phyloP scores from a whole-genome alignment of 2,113 vertebrate species.

The Calidris pygmaea region DNA sequence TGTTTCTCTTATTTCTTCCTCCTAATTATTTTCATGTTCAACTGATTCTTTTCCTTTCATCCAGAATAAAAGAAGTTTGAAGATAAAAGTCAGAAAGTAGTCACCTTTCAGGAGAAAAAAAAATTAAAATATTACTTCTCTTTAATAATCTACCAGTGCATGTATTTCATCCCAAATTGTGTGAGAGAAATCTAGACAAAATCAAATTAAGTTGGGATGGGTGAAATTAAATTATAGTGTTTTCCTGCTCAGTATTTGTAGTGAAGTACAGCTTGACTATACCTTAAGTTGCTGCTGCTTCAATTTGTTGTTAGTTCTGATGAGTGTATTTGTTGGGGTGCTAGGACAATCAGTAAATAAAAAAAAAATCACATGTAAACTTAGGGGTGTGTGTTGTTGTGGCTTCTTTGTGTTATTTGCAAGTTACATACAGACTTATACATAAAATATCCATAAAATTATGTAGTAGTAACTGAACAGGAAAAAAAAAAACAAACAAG shows the following conservation, averaged over 20 bases:
- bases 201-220: background rate
- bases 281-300: background rate
- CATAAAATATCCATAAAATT: background rate
- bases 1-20: background rate
- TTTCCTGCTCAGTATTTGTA: background rate
- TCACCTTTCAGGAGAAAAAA: background rate
- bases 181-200: background rate
- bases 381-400: background rate
- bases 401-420: background rate
- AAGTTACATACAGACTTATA: background rate
- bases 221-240: fast-evolving
- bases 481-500: fast-evolving
- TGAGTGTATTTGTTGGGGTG: background rate
- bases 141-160: background rate
- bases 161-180: background rate
- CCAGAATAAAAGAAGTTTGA: background rate
- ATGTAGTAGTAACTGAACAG: background rate
- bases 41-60: too few relatives aligned
- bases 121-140: background rate
- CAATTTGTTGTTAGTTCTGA: background rate
- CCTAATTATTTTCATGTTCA: background rate
- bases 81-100: background rate
- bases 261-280: background rate
- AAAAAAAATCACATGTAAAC: background rate
- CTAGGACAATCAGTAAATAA: background rate